These are phyloP conservation scores for Tapirus terrestris DNA, from an alignment of 2,113 vertebrate species.

Conservation along the genomic window DNA sequence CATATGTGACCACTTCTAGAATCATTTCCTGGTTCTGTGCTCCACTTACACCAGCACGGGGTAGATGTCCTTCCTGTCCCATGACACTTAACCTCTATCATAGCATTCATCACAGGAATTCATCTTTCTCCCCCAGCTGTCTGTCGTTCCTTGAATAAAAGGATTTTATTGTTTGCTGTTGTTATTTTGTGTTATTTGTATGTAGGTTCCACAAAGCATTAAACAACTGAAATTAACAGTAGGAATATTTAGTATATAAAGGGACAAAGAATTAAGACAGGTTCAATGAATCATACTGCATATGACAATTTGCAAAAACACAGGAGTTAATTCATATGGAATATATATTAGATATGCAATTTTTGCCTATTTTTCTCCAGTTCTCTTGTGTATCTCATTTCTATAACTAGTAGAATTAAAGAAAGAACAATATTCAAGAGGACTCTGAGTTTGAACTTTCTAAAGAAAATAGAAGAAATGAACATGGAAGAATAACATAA, in stretches of 20 bases:
- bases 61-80: too few species aligned
- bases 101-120: not conserved
- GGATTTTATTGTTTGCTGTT: not conserved
- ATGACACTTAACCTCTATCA: not conserved
- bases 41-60: not conserved
- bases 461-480: not conserved
- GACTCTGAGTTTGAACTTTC: not conserved
- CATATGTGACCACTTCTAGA: not conserved
- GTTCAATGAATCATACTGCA: not conserved
- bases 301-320: not conserved
- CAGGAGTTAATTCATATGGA: not conserved
- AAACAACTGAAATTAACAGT: not conserved
- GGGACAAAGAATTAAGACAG: not conserved
- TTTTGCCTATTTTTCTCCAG: not conserved
- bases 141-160: not conserved
- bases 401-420: not conserved
- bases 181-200: not conserved
- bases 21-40: not conserved
- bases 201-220: not conserved
- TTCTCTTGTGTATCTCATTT: not conserved
- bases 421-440: not conserved
- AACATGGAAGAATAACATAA: not conserved
- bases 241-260: not conserved
- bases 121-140: not conserved
- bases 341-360: not conserved